A percentile compares a stretch with the other conserved stretches of the same genome.
phyloP scores from a whole-genome alignment of 2,113 vertebrate species.

The Petrocephalus microphthalmus region DNA sequence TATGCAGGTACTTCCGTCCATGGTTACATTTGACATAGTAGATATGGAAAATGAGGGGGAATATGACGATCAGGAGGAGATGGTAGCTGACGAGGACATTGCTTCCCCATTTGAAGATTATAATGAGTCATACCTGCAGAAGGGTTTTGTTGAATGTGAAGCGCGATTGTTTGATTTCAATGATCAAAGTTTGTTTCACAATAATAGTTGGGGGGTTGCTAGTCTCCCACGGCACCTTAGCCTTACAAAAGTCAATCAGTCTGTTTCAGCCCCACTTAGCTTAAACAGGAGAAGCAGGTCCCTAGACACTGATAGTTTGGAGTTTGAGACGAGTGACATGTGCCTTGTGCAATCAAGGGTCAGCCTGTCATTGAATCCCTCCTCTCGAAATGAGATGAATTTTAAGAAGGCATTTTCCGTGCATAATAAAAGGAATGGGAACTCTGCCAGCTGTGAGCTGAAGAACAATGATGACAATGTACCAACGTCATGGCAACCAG shows the following conservation, averaged over 20 bases:
- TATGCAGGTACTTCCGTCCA: constrained; percentile 81
- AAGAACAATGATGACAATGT: constrained; percentile 35
- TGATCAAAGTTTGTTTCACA: constrained; percentile 60
- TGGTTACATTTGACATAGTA: constrained; percentile 91
- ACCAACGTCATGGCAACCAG: constrained; percentile 49
- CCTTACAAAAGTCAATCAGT: constrained; percentile 63
- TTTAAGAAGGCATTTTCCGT: constrained; percentile 41
- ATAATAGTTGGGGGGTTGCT: constrained; percentile 75
- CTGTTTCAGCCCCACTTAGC: constrained; percentile 67
- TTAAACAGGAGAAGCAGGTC: constrained; percentile 82
- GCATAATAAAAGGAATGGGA: constrained; percentile 51
- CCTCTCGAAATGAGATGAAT: constrained; percentile 36
- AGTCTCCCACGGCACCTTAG: constrained; percentile 85
- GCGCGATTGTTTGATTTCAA: constrained; percentile 72
- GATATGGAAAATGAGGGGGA: constrained; percentile 90
- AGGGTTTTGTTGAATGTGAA: constrained; percentile 78
- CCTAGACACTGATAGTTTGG: constrained; percentile 81
- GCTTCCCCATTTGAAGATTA: constrained; percentile 79
- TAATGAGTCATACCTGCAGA: constrained; percentile 76
- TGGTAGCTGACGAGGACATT: constrained; percentile 75
- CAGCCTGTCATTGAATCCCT: constrained; percentile 35
- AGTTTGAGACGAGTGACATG: constrained; percentile 61
- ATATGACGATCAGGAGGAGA: constrained; percentile 79
- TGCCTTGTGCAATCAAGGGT: constrained; percentile 43
- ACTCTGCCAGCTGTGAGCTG: constrained; percentile 32